Evolutionary conservation across 2,888 invertebrate genomes (phyloP).

Genomic region (Galeruca laticollis): DNA sequence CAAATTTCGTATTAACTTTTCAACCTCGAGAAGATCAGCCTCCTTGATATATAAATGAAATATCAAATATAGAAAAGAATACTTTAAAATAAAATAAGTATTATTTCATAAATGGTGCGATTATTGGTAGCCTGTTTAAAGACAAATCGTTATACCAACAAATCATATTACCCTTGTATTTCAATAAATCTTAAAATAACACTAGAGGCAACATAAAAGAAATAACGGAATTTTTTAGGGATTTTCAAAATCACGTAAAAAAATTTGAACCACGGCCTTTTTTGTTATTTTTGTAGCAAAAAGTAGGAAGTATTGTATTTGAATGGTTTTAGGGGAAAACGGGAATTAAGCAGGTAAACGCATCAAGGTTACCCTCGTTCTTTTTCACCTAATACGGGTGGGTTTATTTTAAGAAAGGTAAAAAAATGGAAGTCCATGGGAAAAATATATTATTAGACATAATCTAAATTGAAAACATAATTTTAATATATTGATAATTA

Average conservation of each 20-base stretch:
- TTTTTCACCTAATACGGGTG: not conserved
- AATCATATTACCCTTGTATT: constrained; percentile 3
- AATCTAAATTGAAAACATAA: too few relatives aligned
- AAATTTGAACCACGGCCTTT: constrained; percentile 7
- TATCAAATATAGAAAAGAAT: too few relatives aligned
- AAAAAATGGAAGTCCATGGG: not conserved
- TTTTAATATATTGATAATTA: too few relatives aligned
- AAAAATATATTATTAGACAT: too few relatives aligned
- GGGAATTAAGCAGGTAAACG: constrained; percentile 20
- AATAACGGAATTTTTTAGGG: constrained; percentile 22
- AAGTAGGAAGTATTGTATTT: constrained; percentile 19
- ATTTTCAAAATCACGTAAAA: constrained; percentile 24
- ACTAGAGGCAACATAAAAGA: constrained; percentile 15
- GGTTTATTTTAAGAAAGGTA: not conserved
- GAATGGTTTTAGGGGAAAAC: constrained; percentile 21
- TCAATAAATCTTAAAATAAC: constrained; percentile 25
- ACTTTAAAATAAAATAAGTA: too few relatives aligned
- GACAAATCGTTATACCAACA: too few relatives aligned
- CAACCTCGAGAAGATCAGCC: too few relatives aligned
- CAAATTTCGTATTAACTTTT: too few relatives aligned
- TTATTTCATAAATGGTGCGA: too few relatives aligned
- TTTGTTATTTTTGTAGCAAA: constrained; percentile 28
- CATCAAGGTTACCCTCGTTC: not conserved
- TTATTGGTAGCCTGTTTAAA: too few relatives aligned
- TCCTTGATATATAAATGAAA: too few relatives aligned